phyloP scores from a whole-genome alignment of 2,888 invertebrate genomes.

The Campopleginae sp. region DNA sequence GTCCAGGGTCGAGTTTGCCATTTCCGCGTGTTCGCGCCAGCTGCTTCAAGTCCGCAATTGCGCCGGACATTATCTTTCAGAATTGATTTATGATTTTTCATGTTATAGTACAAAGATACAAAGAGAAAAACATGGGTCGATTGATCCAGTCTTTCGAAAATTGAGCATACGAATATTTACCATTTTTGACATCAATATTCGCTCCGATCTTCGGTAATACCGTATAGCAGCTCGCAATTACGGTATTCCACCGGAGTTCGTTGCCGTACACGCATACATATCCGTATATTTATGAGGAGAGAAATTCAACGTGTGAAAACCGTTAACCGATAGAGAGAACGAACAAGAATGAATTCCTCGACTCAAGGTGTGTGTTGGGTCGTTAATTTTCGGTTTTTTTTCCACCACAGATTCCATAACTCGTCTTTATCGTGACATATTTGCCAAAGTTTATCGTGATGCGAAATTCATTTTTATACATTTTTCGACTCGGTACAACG shows the following conservation, averaged over 20 bases:
- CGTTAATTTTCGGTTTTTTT: conserved; percentile 34
- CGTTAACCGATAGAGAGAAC: conserved; percentile 62
- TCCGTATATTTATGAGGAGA: conserved; percentile 28
- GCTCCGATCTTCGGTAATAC: conserved; percentile 18
- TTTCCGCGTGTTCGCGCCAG: conserved; percentile 54
- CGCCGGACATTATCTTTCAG: background rate
- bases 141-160: background rate
- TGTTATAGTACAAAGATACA: background rate
- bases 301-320: conserved; percentile 52
- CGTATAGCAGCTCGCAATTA: conserved; percentile 37
- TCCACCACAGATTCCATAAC: background rate
- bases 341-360: conserved; percentile 44
- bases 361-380: conserved; percentile 27
- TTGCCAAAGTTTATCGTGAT: background rate
- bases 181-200: conserved; percentile 17
- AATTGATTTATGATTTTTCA: background rate
- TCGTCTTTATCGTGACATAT: background rate
- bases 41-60: conserved; percentile 2
- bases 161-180: background rate
- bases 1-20: conserved; percentile 51
- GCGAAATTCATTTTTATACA: background rate
- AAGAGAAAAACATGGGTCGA: background rate
- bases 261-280: background rate
- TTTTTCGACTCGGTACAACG: conserved; percentile 3
- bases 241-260: conserved; percentile 47